Evolutionary conservation across 2,113 vertebrate species (phyloP), one percentile per base, ranked within the genome.

Genomic region (Amphiprion ocellaris): DNA sequence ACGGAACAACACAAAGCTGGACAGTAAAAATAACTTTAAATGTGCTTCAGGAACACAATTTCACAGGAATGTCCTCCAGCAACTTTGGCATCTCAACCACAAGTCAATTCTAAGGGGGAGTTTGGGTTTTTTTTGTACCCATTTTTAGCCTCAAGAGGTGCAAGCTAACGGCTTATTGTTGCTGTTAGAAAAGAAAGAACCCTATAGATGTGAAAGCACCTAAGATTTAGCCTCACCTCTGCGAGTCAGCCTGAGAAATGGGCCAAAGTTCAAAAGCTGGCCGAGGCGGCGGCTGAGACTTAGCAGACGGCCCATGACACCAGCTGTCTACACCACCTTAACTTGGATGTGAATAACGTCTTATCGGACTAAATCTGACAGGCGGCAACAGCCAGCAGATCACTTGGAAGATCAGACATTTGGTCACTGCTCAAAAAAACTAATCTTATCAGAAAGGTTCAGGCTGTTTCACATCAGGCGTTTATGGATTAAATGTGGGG

Each of bases 261-360:
- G 83, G 86, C 33, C 77, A 89, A 87, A 92, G 85, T 89, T 91
- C 82, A 92, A 10, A 68, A 81, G 65, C 21, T 66, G 62, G 77
- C 67, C 39, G 54, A 74, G 60, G 37, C 49, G 62, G 74, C 19
- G 72, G 46, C 30, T 79, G 76, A 77, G 60, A 60, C 62, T 28
- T 37, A 78, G 67, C 44, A 77, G 67, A 78, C 68, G 46, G 54
- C 53, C 72, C 39, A 67, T 16, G 55, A 72, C 52, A 67, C 54
- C 39, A 58, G 52, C 77, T 54, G 74, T 74, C 77, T 33, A 8
- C 65, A 28, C 47, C 47, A 33, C 52, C 68, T 66, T 62, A 28
- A 77, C 39, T 58, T 6, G 5, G 59, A 41, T 5, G 21, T 52
- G 33, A 33, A 49, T 71, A 66, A 74, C 59, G 52, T 52, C 54